Percentiles rank a stretch among this genome's conserved stretches.
Evolutionary conservation across 2,113 vertebrate genomes (phyloP).

Genomic region (Xerus inauris): DNA sequence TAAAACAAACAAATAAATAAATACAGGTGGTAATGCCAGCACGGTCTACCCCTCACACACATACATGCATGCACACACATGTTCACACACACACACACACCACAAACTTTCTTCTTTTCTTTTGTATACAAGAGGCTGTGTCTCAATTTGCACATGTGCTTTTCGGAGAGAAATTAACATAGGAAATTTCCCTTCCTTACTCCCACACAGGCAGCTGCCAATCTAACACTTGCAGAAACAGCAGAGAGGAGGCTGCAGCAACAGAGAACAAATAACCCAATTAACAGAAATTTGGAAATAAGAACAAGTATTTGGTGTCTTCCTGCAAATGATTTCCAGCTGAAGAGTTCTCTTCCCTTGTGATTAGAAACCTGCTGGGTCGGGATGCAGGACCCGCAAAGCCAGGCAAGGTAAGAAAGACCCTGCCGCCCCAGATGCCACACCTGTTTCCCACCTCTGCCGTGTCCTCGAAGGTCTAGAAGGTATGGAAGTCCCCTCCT

Average conservation of each 20-base stretch:
- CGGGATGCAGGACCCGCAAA: not conserved
- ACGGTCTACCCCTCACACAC: not conserved
- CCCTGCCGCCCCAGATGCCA: not conserved
- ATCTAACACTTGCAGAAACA: slow-evolving; percentile 24
- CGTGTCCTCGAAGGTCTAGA: not conserved
- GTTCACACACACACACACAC: not conserved
- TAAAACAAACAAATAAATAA: no score
- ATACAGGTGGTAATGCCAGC: not conserved
- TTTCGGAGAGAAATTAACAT: slow-evolving; percentile 70
- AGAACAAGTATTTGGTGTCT: slow-evolving; percentile 18
- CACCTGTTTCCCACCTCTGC: not conserved
- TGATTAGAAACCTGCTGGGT: not conserved
- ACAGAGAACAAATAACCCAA: slow-evolving; percentile 63
- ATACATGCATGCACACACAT: not conserved
- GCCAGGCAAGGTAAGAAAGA: accelerated
- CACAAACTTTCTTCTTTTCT: not conserved
- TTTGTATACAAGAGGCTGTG: not conserved
- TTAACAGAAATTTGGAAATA: slow-evolving; percentile 52
- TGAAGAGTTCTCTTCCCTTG: not conserved
- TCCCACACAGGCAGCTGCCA: slow-evolving; percentile 69
- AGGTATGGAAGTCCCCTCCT: not conserved
- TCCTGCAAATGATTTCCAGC: not conserved
- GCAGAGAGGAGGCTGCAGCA: not conserved
- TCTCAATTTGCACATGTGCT: slow-evolving; percentile 56
- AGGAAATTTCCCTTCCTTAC: slow-evolving; percentile 59